Evolutionary conservation across 2,113 vertebrate genomes (phyloP).

Genomic region (Hydrolagus affinis): DNA sequence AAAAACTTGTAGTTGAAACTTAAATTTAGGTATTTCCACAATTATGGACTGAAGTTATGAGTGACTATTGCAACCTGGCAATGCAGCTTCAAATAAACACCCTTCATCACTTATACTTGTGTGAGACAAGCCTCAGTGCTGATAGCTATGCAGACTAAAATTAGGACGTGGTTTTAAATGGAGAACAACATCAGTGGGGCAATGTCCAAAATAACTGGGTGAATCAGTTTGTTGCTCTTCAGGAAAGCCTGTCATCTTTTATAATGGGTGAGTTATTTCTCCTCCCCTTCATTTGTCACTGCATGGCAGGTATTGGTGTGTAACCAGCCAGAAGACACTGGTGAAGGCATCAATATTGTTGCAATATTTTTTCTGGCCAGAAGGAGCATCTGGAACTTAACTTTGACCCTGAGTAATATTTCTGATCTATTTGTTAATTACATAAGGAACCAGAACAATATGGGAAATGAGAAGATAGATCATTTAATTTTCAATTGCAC

Average conservation of each 20-base stretch:
- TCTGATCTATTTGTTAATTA: slow-evolving; percentile 21
- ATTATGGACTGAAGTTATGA: background rate
- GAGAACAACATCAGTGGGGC: background rate
- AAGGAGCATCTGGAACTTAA: slow-evolving; percentile 25
- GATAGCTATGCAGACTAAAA: background rate
- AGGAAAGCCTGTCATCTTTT: background rate
- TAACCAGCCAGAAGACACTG: background rate
- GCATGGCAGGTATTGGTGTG: slow-evolving; percentile 1
- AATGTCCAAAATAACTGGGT: slow-evolving; percentile 5
- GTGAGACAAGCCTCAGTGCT: background rate
- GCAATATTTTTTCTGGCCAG: background rate
- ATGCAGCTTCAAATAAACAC: background rate
- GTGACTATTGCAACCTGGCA: too few relatives aligned
- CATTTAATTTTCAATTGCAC: slow-evolving; percentile 28
- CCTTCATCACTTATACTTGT: background rate
- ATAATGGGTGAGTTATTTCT: slow-evolving; percentile 1
- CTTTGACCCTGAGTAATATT: background rate
- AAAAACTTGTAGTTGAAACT: background rate
- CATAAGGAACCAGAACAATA: slow-evolving; percentile 26
- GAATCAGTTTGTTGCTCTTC: background rate
- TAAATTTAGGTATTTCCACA: background rate
- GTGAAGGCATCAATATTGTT: background rate
- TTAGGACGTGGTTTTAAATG: background rate
- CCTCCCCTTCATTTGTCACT: background rate
- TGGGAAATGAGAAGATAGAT: slow-evolving; percentile 11